Evolutionary conservation across 2,888 invertebrate species (phyloP).

Genomic region (Chloromyia formosa): DNA sequence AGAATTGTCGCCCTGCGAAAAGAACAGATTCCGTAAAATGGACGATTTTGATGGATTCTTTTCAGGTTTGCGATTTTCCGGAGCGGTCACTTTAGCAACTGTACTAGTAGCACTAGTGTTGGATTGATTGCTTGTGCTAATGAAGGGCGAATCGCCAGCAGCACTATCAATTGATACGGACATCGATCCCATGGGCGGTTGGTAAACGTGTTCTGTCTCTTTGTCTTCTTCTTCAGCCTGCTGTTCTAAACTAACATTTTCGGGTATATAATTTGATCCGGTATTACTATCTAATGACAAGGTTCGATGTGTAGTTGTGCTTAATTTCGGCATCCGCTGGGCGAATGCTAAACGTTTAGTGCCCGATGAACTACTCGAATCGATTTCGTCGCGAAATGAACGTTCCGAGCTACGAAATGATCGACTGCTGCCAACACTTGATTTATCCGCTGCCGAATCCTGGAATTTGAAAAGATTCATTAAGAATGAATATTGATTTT

Average conservation of each 20-base stretch:
- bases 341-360: conserved; percentile 52
- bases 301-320: conserved; percentile 53
- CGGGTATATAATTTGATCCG: conserved; percentile 55
- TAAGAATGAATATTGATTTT: too few species aligned
- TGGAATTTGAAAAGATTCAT: conserved; percentile 39
- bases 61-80: conserved; percentile 40
- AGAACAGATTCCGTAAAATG: conserved; percentile 54
- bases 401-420: conserved; percentile 55
- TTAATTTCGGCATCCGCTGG: conserved; percentile 53
- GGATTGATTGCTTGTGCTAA: neutral
- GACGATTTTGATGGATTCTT: conserved; percentile 53
- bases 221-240: conserved; percentile 53
- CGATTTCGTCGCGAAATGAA: conserved; percentile 54
- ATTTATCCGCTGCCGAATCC: conserved; percentile 55
- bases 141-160: neutral
- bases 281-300: conserved; percentile 54
- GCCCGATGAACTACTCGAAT: conserved; percentile 51
- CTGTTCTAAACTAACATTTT: conserved; percentile 54
- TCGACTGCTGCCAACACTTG: conserved; percentile 55
- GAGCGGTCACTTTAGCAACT: conserved; percentile 2
- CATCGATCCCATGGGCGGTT: neutral
- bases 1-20: conserved; percentile 27
- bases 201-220: conserved; percentile 4
- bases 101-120: neutral
- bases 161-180: neutral